Conservation (phyloP, 2,888 invertebrate species). For the Rotaria sp. region DNA sequence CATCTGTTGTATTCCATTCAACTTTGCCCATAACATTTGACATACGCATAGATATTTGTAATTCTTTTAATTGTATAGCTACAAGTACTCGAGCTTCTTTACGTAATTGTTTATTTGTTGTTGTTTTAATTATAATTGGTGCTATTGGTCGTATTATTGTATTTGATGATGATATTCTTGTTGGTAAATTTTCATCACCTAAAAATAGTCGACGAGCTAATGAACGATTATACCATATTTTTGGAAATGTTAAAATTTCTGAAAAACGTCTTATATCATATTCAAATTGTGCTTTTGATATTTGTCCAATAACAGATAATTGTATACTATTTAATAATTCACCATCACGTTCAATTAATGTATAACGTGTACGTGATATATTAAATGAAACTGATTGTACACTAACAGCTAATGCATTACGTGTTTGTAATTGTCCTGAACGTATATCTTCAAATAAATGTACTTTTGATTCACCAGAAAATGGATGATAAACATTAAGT, state of each 20-base stretch:
- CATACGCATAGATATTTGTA: conserved; percentile 98
- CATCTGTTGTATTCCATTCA: conserved; percentile 50
- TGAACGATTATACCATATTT: conserved; percentile 92
- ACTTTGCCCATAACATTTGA: conserved; percentile 99
- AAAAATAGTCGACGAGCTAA: conserved; percentile 80
- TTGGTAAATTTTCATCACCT: conserved; percentile 36
- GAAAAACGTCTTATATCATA: conserved; percentile 94
- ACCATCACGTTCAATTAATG: conserved; percentile 62
- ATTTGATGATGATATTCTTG: neutral
- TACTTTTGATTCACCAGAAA: conserved; percentile 51
- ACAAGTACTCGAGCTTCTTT: conserved; percentile 84
- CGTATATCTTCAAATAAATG: conserved; percentile 11
- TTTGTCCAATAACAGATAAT: conserved; percentile 43
- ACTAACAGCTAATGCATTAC: conserved; percentile 87
- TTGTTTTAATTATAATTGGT: neutral
- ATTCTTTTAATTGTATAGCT: conserved; percentile 85
- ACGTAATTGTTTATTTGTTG: neutral
- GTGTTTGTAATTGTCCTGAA: conserved; percentile 63
- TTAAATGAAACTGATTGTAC: conserved; percentile 95
- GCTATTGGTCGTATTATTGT: neutral
- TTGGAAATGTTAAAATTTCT: conserved; percentile 92
- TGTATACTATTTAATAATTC: conserved; percentile 33
- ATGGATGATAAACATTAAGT: conserved; percentile 94
- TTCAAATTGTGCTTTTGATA: conserved; percentile 67
- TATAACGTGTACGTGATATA: conserved; percentile 77